Conservation (phyloP, 1,140 invertebrate genomes). For the Bombus consobrinus region DNA sequence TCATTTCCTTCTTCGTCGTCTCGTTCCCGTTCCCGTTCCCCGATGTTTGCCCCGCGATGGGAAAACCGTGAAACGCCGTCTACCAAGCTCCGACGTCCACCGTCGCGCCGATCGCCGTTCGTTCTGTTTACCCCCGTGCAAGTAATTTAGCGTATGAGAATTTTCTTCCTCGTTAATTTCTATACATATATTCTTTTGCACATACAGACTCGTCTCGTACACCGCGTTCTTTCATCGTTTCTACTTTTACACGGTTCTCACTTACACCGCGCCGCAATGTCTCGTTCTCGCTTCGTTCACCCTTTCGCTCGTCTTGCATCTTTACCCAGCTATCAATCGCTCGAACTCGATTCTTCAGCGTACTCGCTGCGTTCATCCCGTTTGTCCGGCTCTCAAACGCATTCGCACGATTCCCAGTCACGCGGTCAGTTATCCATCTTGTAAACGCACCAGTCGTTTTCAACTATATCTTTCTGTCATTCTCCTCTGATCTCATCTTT, state of each 20-base stretch:
- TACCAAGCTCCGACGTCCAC: not conserved
- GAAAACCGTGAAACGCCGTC: constrained; percentile 10
- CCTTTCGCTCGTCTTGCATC: not conserved
- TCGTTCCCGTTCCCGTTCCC: not conserved
- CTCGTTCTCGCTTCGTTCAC: not conserved
- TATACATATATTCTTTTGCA: constrained; percentile 33
- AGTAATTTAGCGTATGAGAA: constrained; percentile 80
- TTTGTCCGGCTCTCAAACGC: constrained; percentile 1
- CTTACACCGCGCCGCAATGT: not conserved
- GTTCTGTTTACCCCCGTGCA: constrained; percentile 67
- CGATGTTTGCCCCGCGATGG: too few species aligned
- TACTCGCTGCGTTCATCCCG: constrained; percentile 27
- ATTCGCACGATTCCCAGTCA: constrained; percentile 37
- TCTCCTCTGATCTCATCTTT: constrained; percentile 35
- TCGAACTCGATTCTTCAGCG: constrained; percentile 4
- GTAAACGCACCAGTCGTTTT: constrained; percentile 56
- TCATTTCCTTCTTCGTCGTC: constrained; percentile 42
- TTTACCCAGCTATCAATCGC: not conserved
- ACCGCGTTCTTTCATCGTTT: constrained; percentile 32
- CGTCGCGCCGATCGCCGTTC: constrained; percentile 66
- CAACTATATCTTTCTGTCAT: constrained; percentile 1
- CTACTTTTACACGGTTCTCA: not conserved
- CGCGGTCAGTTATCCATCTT: constrained; percentile 42
- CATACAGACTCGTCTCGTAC: constrained; percentile 43
- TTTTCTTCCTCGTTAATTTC: constrained; percentile 62